phyloP scores from a whole-genome alignment of 2,797 vertebrate genomes.

The Amazonetta brasiliensis region DNA sequence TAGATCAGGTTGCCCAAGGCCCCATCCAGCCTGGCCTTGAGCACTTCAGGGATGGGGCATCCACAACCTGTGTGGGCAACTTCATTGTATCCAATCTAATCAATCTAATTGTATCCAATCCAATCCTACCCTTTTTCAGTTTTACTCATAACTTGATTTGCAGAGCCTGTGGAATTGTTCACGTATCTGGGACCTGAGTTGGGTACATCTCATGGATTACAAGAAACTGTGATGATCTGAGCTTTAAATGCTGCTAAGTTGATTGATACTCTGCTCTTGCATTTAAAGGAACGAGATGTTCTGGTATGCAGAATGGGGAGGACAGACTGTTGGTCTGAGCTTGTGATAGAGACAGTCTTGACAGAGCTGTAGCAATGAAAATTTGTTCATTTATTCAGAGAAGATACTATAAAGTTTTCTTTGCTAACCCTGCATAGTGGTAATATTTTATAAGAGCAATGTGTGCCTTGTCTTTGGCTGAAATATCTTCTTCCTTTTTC shows the following conservation, averaged over 20 bases:
- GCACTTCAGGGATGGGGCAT: not conserved
- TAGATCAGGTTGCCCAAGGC: not conserved
- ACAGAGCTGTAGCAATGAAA: not conserved
- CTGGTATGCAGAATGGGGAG: not conserved
- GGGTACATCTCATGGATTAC: not conserved
- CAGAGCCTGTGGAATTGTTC: not conserved
- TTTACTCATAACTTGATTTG: not conserved
- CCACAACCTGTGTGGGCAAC: not conserved
- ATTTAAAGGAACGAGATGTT: not conserved
- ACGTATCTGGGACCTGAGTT: rapidly evolving
- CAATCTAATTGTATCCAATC: not conserved
- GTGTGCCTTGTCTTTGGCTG: not conserved
- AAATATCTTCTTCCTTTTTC: not conserved
- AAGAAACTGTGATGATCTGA: not conserved
- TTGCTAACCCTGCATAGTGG: not conserved
- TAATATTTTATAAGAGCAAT: not conserved
- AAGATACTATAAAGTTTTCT: not conserved
- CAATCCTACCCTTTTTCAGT: not conserved
- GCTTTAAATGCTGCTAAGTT: not conserved
- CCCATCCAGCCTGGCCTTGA: not conserved
- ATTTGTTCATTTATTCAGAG: not conserved
- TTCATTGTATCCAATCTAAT: not conserved
- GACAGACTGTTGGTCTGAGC: not conserved
- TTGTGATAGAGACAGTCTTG: not conserved
- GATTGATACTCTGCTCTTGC: not conserved